Conservation (phyloP, 2,888 invertebrate genomes). For the Polymixis flavicincta region DNA sequence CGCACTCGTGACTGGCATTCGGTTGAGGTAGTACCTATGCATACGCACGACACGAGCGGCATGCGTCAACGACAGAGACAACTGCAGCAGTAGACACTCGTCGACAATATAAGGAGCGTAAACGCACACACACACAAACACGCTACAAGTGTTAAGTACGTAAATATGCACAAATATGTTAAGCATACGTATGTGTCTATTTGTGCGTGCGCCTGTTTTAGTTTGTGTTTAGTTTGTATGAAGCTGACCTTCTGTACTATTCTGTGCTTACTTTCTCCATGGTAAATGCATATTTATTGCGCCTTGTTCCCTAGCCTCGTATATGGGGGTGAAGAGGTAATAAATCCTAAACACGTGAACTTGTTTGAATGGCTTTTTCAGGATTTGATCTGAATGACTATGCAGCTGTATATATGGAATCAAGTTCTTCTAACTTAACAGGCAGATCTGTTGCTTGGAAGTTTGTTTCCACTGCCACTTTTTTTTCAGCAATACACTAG, state of each 20-base stretch:
- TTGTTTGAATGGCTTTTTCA: not conserved
- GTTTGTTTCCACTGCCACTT: not conserved
- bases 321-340: constrained; percentile 16
- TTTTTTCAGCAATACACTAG: not conserved
- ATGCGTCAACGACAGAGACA: too few species aligned
- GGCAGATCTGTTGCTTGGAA: not conserved
- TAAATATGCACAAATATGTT: not conserved
- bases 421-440: not conserved
- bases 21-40: too few species aligned
- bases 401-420: too few species aligned
- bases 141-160: too few species aligned
- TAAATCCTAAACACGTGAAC: constrained; percentile 36
- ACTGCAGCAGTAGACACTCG: too few species aligned
- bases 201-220: not conserved
- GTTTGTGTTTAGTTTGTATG: not conserved
- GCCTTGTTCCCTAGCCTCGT: constrained; percentile 17
- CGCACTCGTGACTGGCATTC: too few species aligned
- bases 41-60: too few species aligned
- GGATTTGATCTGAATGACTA: not conserved
- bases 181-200: not conserved
- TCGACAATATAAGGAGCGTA: too few species aligned
- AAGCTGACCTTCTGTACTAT: constrained; percentile 6
- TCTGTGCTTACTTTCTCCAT: constrained; percentile 25
- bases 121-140: too few species aligned
- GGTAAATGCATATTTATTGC: constrained; percentile 50